Conservation (phyloP, 2,888 invertebrate species). For the Phortica okadai region DNA sequence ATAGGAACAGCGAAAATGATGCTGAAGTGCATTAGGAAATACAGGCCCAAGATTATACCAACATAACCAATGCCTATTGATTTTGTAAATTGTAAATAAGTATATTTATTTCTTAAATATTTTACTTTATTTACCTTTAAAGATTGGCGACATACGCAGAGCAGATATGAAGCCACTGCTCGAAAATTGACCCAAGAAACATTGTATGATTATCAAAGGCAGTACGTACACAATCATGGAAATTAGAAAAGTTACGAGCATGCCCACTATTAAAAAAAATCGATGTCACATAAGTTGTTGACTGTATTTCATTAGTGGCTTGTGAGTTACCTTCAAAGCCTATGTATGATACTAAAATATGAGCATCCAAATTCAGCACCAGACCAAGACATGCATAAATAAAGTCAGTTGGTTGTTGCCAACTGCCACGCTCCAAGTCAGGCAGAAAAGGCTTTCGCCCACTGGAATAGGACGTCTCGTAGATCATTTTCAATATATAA, state of each 20-base stretch:
- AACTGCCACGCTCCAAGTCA: conserved; percentile 79
- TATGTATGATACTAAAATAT: conserved; percentile 78
- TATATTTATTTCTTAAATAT: neutral
- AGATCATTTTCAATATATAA: conserved; percentile 55
- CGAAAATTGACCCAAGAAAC: conserved; percentile 91
- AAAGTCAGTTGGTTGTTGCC: conserved; percentile 86
- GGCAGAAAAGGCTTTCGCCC: conserved; percentile 71
- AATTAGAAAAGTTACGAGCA: conserved; percentile 53
- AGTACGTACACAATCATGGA: conserved; percentile 85
- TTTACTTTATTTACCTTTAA: conserved; percentile 83
- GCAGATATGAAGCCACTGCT: conserved; percentile 88
- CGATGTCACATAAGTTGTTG: neutral
- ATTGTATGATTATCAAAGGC: conserved; percentile 91
- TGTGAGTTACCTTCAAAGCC: conserved; percentile 66
- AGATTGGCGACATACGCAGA: conserved; percentile 88
- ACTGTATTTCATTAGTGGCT: conserved; percentile 1
- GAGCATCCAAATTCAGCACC: conserved; percentile 88
- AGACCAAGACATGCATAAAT: conserved; percentile 87
- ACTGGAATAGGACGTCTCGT: conserved; percentile 71
- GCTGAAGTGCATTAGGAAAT: conserved; percentile 88
- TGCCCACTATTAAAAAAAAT: conserved; percentile 52
- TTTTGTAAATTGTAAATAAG: neutral
- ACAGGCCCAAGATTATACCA: conserved; percentile 85
- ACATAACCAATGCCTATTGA: conserved; percentile 89
- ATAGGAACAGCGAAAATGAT: conserved; percentile 89